Percentiles rank a stretch among this genome's conserved stretches.
phyloP scores from a whole-genome alignment of 2,888 invertebrate genomes.

The Meghimatium bilineatum region DNA sequence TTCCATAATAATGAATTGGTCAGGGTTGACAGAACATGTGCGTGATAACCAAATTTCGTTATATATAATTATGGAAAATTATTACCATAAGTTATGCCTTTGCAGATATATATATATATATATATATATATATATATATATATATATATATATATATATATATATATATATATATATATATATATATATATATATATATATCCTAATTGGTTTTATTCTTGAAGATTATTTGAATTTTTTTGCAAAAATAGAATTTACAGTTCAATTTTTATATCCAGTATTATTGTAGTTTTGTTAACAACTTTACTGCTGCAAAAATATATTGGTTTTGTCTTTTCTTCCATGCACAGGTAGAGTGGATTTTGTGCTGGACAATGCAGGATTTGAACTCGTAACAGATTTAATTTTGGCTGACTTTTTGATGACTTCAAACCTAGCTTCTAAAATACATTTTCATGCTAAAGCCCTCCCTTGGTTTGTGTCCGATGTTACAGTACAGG shows the following conservation, averaged over 20 bases:
- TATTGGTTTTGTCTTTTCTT: neutral
- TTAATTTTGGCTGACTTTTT: slow-evolving; percentile 90
- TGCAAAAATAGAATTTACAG: neutral
- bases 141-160: no score
- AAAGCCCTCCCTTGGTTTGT: slow-evolving; percentile 97
- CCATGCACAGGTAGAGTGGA: slow-evolving; percentile 61
- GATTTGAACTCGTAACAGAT: slow-evolving; percentile 94
- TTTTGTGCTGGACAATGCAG: slow-evolving; percentile 91
- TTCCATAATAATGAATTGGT: no score
- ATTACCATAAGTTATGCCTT: no score
- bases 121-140: no score
- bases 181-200: no score
- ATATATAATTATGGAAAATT: no score
- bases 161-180: no score
- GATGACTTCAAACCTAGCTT: slow-evolving; percentile 81
- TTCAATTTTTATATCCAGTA: neutral
- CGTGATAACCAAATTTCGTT: no score
- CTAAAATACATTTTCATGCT: slow-evolving; percentile 87
- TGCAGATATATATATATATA: no score
- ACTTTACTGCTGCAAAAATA: neutral
- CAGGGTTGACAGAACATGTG: no score
- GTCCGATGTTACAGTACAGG: slow-evolving; percentile 88
- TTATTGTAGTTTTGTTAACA: neutral
- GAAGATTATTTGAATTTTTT: neutral
- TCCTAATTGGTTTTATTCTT: neutral